Base-by-base conservation (phyloP, 1,140 invertebrate species). In the Hermetia illucens region DNA sequence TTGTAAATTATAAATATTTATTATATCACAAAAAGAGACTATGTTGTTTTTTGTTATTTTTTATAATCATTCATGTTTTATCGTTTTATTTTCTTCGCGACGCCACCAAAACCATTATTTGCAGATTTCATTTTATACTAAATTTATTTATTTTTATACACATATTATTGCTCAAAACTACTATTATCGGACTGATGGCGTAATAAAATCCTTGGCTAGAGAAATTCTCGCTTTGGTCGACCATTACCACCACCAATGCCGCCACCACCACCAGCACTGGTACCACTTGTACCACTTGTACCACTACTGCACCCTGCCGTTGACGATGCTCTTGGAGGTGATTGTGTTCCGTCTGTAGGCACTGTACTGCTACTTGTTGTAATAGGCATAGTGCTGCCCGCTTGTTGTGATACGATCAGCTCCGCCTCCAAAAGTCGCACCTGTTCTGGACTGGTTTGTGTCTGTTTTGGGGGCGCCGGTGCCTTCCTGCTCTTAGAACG, bases 401-500 rank as follows among this genome's bases (percentile, higher is more conserved):
- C 8, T 27, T 27, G 24, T 27, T 27, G 24, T 8, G 24, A 27
- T 8, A 27, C 54, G 32, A 49, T 51, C 5, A 41, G 15, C 12
- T 44, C 45, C 13, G 53, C 52, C 36, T 61, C 58, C 13, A 61
- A 49, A 33, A 61, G 44, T 5, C 55, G 53, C 16, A 53, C 34
- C 34, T 59, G 53, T n/a, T 44, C 44, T 17, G 55, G 46, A 25
- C 24, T 21, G 27, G 50, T 45, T 46, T 55, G 55, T 50, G 53
- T 43, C 49, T 58, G 55, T 53, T 58, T 58, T 44, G 72, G 70
- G 17, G 72, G 71, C 27, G 72, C 63, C 24, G 77, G 76, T 39
- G 77, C 75, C 17, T 71, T 68, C 29, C 77, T 63, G 45, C 74
- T 79, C 64, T 81, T 82, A 48, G 76, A 78, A 39, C 77, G 64